phyloP scores from a whole-genome alignment of 2,888 invertebrate genomes.

The Theristus sp. region DNA sequence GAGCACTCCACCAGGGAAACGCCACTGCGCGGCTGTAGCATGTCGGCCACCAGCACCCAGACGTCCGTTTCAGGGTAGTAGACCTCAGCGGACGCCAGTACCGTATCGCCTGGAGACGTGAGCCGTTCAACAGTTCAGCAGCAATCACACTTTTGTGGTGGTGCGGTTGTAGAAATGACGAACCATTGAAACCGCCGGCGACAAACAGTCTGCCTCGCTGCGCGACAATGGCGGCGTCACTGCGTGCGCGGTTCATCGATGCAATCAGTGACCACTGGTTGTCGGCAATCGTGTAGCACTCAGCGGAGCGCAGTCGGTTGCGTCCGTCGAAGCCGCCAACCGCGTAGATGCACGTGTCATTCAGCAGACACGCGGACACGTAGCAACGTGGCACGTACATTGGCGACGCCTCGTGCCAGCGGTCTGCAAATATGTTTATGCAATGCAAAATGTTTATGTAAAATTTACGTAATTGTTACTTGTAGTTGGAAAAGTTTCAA shows the following conservation, averaged over 20 bases:
- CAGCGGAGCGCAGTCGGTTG: constrained; percentile 47
- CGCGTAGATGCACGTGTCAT: constrained; percentile 42
- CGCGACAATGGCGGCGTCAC: constrained; percentile 56
- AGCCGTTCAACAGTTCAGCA: too few relatives aligned
- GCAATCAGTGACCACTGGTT: constrained; percentile 63
- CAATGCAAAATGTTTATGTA: too few relatives aligned
- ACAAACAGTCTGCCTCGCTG: constrained; percentile 39
- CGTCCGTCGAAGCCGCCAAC: constrained; percentile 62
- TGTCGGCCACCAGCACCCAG: constrained; percentile 51
- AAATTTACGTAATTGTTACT: too few relatives aligned
- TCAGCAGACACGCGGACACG: constrained; percentile 59
- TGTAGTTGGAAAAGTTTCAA: too few relatives aligned
- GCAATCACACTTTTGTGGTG: neutral
- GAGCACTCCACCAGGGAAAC: neutral
- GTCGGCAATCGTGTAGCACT: too few relatives aligned
- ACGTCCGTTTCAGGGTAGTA: constrained; percentile 49
- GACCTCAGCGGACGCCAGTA: constrained; percentile 47
- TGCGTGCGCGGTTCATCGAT: constrained; percentile 54
- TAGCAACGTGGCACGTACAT: constrained; percentile 44
- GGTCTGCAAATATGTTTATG: neutral
- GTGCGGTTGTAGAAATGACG: constrained; percentile 31
- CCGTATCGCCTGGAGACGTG: neutral
- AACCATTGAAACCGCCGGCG: constrained; percentile 62
- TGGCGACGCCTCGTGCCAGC: constrained; percentile 8
- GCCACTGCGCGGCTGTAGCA: constrained; percentile 35